These are phyloP conservation scores for Psammodynastes pulverulentus DNA, from an alignment of 2,113 vertebrate species.

Conservation along the genomic window DNA sequence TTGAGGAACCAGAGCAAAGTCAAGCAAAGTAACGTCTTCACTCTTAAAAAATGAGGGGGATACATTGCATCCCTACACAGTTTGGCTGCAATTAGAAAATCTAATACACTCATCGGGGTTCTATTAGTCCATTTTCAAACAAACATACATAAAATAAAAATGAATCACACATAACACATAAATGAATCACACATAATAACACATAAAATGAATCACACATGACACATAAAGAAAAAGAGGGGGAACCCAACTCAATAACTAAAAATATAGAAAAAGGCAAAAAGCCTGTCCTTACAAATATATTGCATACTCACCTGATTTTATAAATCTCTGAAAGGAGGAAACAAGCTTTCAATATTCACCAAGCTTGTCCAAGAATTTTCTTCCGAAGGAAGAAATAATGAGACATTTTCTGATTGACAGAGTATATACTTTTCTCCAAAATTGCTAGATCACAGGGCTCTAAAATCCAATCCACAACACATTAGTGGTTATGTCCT, in stretches of 20 bases:
- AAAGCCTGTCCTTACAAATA: neutral
- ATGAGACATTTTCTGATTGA: neutral
- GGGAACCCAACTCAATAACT: neutral
- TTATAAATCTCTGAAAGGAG: neutral
- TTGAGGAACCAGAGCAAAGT: neutral
- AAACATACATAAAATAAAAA: neutral
- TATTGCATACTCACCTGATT: neutral
- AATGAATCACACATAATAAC: neutral
- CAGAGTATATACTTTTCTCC: neutral
- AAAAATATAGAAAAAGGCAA: neutral
- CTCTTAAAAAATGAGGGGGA: neutral
- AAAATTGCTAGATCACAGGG: neutral
- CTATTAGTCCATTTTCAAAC: neutral
- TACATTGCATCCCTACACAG: neutral
- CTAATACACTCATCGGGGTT: neutral
- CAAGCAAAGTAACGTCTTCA: neutral
- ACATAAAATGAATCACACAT: no score
- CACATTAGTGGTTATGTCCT: neutral
- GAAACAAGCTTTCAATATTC: neutral
- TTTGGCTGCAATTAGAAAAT: neutral
- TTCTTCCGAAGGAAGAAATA: neutral
- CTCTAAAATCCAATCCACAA: neutral
- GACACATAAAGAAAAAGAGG: neutral
- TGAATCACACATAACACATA: neutral
- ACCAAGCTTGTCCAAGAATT: neutral